Conservation (phyloP, 2,888 invertebrate species). For the Xylota segnis region DNA sequence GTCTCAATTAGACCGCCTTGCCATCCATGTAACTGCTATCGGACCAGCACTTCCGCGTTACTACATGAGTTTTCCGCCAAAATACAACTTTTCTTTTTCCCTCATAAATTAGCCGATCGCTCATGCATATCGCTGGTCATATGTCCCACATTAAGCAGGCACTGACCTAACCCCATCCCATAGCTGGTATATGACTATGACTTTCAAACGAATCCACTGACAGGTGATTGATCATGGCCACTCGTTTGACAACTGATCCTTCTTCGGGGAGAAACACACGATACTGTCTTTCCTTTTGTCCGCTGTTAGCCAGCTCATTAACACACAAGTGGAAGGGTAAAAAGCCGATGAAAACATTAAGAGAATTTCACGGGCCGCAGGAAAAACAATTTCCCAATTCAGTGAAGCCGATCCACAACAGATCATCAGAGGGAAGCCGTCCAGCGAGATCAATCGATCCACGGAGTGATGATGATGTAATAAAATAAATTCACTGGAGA, state of each 20-base stretch:
- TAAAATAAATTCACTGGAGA: conserved; percentile 70
- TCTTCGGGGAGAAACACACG: conserved; percentile 24
- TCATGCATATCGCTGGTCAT: conserved; percentile 51
- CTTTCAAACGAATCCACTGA: conserved; percentile 62
- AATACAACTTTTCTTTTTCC: conserved; percentile 14
- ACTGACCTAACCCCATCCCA: conserved; percentile 51
- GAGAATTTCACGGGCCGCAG: conserved; percentile 43
- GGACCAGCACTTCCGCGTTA: conserved; percentile 49
- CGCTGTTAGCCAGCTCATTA: conserved; percentile 68
- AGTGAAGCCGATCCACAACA: conserved; percentile 65
- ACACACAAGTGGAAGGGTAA: conserved; percentile 5
- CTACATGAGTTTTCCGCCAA: conserved; percentile 54
- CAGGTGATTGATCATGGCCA: conserved; percentile 74
- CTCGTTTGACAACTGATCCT: conserved; percentile 52
- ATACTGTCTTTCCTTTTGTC: neutral
- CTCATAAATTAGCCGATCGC: conserved; percentile 50
- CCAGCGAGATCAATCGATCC: conserved; percentile 53
- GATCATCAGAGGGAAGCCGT: conserved; percentile 34
- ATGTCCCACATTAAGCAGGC: conserved; percentile 66
- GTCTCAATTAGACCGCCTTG: conserved; percentile 65
- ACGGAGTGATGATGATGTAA: conserved; percentile 73
- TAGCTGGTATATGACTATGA: conserved; percentile 45
- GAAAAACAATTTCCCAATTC: conserved; percentile 68
- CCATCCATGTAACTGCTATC: conserved; percentile 66
- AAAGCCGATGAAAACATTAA: conserved; percentile 53